A percentile compares a stretch with the other conserved stretches of the same genome.
phyloP scores from a whole-genome alignment of 2,113 vertebrate species.

The Uropsilus gracilis region DNA sequence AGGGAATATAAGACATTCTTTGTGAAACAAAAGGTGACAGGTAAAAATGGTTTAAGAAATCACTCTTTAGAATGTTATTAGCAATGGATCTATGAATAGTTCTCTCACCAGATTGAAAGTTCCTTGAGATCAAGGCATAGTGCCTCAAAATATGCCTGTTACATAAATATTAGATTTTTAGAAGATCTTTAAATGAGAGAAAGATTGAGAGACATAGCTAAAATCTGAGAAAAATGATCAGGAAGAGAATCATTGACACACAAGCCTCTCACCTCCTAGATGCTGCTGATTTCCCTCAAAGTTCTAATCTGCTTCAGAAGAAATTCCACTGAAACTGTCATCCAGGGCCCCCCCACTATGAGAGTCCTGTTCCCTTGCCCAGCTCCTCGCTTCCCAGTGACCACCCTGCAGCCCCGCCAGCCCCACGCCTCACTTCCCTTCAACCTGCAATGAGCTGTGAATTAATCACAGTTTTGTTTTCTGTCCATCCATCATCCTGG shows the following conservation, averaged over 20 bases:
- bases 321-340: not conserved
- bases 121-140: not conserved
- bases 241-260: not conserved
- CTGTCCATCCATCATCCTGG: not conserved
- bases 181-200: not conserved
- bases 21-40: slow-evolving; percentile 65
- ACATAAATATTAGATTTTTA: not conserved
- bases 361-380: not conserved
- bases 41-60: slow-evolving; percentile 61
- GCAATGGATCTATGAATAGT: slow-evolving; percentile 10
- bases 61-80: slow-evolving; percentile 46
- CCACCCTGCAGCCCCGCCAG: not conserved
- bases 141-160: not conserved
- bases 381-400: not conserved
- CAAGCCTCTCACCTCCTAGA: not conserved
- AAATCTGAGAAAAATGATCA: not conserved
- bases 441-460: not conserved
- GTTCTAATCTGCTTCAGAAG: not conserved
- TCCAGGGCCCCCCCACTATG: too few species aligned
- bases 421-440: not conserved
- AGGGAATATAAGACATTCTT: slow-evolving; percentile 51
- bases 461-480: not conserved
- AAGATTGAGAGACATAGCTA: not conserved
- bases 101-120: not conserved
- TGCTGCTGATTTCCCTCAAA: not conserved